A percentile compares a stretch with the other conserved stretches of the same genome.
Conservation (phyloP, 2,888 invertebrate species). For the Hemaris fuciformis region DNA sequence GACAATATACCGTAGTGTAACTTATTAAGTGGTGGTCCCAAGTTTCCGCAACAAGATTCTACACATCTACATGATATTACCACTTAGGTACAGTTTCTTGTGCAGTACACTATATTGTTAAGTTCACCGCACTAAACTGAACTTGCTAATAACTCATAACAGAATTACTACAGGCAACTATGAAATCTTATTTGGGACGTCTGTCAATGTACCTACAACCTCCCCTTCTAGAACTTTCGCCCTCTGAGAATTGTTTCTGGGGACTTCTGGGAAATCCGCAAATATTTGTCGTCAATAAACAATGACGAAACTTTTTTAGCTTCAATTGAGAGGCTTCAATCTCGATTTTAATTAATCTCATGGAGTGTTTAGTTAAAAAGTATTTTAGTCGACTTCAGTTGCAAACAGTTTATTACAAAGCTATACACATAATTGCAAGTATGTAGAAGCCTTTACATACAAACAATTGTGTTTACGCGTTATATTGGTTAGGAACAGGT, state of each 20-base stretch:
- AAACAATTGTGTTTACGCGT: too few relatives aligned
- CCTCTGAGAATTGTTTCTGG: not conserved
- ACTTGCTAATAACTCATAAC: not conserved
- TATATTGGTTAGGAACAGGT: too few relatives aligned
- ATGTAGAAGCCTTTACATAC: too few relatives aligned
- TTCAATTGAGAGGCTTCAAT: not conserved
- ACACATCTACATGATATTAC: not conserved
- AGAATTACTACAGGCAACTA: not conserved
- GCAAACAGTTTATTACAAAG: too few relatives aligned
- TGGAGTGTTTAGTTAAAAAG: not conserved
- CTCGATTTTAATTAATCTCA: not conserved
- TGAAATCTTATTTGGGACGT: not conserved
- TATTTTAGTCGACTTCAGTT: not conserved
- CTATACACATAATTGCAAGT: too few relatives aligned
- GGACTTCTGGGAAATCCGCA: not conserved
- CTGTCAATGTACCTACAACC: not conserved
- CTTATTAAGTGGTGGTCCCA: not conserved
- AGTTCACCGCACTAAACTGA: not conserved
- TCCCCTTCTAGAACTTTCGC: not conserved
- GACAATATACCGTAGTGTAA: too few relatives aligned
- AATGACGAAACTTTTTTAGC: not conserved
- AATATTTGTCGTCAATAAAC: slow-evolving; percentile 13
- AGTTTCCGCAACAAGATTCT: not conserved
- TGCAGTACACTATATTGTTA: not conserved
- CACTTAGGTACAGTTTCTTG: not conserved